Evolutionary conservation across 2,888 invertebrate genomes (phyloP).

Genomic region (Graphium colonna): DNA sequence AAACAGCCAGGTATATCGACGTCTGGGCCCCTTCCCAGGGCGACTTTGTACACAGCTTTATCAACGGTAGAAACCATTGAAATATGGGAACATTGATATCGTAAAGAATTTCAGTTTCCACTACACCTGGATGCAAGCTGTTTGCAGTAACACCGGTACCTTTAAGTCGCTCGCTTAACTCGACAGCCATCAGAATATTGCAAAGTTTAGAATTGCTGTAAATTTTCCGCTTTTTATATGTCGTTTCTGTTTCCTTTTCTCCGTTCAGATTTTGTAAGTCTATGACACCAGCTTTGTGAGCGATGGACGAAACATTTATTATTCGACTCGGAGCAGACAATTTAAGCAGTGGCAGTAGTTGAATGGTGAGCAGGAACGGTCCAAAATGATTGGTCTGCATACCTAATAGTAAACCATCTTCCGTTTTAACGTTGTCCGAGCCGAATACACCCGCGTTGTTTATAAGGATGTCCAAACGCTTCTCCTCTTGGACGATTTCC

Average conservation of each 20-base stretch:
- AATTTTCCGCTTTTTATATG: conserved; percentile 27
- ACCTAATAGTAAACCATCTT: conserved; percentile 79
- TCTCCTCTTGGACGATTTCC: conserved; percentile 64
- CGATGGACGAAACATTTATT: conserved; percentile 45
- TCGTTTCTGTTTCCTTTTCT: conserved; percentile 29
- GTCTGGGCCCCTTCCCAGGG: conserved; percentile 70
- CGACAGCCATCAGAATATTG: conserved; percentile 85
- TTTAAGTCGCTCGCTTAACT: conserved; percentile 83
- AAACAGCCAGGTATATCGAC: conserved; percentile 74
- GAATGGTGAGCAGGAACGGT: conserved; percentile 81
- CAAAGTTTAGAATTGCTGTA: conserved; percentile 84
- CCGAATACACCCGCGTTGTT: conserved; percentile 79
- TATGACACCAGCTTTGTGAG: conserved; percentile 37
- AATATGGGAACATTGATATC: conserved; percentile 42
- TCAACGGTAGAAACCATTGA: conserved; percentile 56
- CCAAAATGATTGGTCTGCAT: conserved; percentile 82
- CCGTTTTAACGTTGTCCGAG: conserved; percentile 58
- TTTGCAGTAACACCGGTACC: conserved; percentile 87
- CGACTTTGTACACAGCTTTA: conserved; percentile 39
- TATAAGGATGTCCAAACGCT: conserved; percentile 75
- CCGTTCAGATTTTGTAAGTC: conserved; percentile 32
- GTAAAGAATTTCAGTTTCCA: conserved; percentile 83
- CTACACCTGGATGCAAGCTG: conserved; percentile 90
- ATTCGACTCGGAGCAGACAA: conserved; percentile 45
- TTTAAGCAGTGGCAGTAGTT: conserved; percentile 64